A percentile compares a stretch with the other conserved stretches of the same genome.
Evolutionary conservation across 1,140 invertebrate genomes (phyloP).

Genomic region (Cyphomyrmex costatus): DNA sequence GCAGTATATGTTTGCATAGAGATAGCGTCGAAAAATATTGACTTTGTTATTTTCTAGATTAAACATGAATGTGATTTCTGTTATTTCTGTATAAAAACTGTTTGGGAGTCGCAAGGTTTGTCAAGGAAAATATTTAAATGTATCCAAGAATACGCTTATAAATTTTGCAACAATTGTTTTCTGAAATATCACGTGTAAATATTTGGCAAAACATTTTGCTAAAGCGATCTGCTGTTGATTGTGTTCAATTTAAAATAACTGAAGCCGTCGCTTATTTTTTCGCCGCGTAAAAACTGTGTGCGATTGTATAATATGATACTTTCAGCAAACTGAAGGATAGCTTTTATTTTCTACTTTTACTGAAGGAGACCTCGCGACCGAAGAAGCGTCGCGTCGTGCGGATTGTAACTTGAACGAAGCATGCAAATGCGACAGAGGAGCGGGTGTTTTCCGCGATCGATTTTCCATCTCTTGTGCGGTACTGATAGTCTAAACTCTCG

Average conservation of each 20-base stretch:
- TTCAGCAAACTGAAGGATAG: background rate
- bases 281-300: background rate
- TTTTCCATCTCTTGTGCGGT: conserved; percentile 39
- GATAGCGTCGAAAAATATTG: background rate
- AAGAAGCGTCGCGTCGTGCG: background rate
- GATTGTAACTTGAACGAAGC: background rate
- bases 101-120: background rate
- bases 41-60: background rate
- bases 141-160: background rate
- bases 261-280: background rate
- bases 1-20: background rate
- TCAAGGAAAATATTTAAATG: background rate
- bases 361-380: background rate
- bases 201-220: background rate
- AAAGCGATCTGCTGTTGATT: background rate
- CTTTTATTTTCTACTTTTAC: conserved; percentile 9
- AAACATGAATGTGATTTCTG: background rate
- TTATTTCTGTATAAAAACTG: background rate
- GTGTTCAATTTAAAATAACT: background rate
- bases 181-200: background rate
- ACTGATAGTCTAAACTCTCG: conserved; percentile 26
- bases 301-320: background rate
- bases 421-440: background rate
- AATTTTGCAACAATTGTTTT: background rate
- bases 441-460: conserved; percentile 4